Evolutionary conservation across 2,797 vertebrate species (phyloP), one percentile per base, ranked within the genome.

Genomic region (Dendrocincla fuliginosa): DNA sequence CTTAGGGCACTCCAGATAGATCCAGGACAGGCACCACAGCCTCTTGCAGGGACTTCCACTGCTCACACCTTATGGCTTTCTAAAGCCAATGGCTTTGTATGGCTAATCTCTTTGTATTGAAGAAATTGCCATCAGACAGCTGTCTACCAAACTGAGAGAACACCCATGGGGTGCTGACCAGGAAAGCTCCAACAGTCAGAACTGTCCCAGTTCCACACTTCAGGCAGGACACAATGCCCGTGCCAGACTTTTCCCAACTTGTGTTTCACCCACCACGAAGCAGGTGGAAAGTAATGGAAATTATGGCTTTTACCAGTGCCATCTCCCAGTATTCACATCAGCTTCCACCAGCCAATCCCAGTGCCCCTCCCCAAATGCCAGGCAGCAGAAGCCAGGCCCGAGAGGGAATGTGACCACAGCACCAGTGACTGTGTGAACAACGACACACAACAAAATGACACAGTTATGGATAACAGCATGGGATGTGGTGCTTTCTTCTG

Each of bases 231-330:
- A 41, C 25, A 57, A 17, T 9, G 18, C 6, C 57, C 56, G 18
- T 46, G 37, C 47, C 37, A 61, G 68, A 57, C 64, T 82, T 74
- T 3, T n/a, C 55, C 50, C 22, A 88, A 1, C 3, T 16, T 70
- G 20, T 22, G 12, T 35, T 90, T 71, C 32, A 59, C 13, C 17
- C 14, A 11, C 25, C 10, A 13, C 0, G 7, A 69, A 33, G 44
- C 22, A 90, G 37, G 20, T 2, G 41, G 46, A 68, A 50, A 57
- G 13, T 8, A 61, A 76, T 33, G 37, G 41, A 24, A 41, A 61
- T 7, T 0, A 3, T 5, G 14, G 47, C 39, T 33, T 59, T 74
- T 16, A 41, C 30, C 3, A 0, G 1, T 67, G 64, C 28, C 33
- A 67, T 35, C 42, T 65, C 52, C 39, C 70, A 42, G 35, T 6